Percentiles rank a stretch among this genome's conserved stretches.
These are phyloP conservation scores for Sturnus vulgaris DNA, from an alignment of 2,113 vertebrate genomes.

Conservation along the genomic window DNA sequence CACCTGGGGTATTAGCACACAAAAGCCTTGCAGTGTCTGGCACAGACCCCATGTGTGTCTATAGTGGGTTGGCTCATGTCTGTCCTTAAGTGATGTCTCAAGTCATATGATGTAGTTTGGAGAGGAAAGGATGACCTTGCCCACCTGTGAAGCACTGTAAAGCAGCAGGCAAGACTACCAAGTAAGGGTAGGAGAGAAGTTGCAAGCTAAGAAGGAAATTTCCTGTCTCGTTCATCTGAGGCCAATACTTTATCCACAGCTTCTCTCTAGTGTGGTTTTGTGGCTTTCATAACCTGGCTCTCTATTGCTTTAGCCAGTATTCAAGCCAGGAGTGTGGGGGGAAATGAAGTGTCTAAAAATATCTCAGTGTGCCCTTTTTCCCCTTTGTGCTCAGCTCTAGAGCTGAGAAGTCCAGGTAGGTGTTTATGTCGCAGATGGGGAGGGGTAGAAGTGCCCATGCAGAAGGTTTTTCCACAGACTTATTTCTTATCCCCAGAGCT, in stretches of 20 bases:
- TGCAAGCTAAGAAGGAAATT: neutral
- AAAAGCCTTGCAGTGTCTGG: neutral
- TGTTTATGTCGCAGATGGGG: neutral
- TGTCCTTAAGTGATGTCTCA: neutral
- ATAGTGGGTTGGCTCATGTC: neutral
- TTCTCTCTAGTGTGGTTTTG: neutral
- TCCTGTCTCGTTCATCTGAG: neutral
- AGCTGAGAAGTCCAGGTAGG: neutral
- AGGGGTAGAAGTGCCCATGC: neutral
- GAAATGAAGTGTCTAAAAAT: neutral
- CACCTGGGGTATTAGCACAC: accelerated
- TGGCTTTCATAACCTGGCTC: neutral
- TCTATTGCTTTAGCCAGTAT: neutral
- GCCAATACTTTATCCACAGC: neutral
- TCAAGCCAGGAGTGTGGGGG: neutral
- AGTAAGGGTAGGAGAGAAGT: neutral
- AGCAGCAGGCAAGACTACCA: neutral
- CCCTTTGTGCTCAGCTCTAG: neutral
- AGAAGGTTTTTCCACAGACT: neutral
- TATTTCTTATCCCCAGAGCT: neutral
- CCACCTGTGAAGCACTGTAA: neutral
- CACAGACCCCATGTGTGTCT: neutral
- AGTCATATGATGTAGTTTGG: neutral
- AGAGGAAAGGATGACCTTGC: neutral
- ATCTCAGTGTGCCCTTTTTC: neutral